A percentile compares a stretch with the other conserved stretches of the same genome.
These are phyloP conservation scores for Thelaira solivaga DNA, from an alignment of 2,888 invertebrate genomes.

Conservation along the genomic window DNA sequence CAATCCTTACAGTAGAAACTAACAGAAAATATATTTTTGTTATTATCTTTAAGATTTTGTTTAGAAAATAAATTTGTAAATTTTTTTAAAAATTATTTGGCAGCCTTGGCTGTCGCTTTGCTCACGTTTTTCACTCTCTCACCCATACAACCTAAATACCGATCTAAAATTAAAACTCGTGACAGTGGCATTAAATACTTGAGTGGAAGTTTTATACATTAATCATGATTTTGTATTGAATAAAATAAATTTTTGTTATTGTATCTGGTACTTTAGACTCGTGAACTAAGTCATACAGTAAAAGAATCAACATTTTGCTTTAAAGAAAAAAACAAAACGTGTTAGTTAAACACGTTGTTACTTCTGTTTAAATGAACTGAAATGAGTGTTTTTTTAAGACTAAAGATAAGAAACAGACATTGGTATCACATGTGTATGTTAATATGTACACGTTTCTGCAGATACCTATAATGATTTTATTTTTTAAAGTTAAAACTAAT, in stretches of 20 bases:
- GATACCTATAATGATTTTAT: too few relatives aligned
- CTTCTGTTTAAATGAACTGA: not conserved
- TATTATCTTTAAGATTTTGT: too few relatives aligned
- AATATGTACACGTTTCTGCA: too few relatives aligned
- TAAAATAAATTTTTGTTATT: not conserved
- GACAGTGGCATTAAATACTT: not conserved
- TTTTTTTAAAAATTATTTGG: too few relatives aligned
- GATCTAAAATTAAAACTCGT: conserved; percentile 34
- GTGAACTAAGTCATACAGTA: conserved; percentile 9
- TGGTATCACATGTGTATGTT: too few relatives aligned
- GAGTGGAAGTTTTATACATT: too few relatives aligned
- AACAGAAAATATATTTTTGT: too few relatives aligned
- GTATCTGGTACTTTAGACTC: conserved; percentile 5
- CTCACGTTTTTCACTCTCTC: not conserved
- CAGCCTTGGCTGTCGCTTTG: too few relatives aligned
- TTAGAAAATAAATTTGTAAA: too few relatives aligned
- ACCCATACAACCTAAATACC: not conserved
- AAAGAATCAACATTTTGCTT: not conserved
- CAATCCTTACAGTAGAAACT: too few relatives aligned
- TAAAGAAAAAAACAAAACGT: conserved; percentile 29
- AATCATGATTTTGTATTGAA: not conserved
- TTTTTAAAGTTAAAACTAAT: too few relatives aligned
- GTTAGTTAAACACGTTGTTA: not conserved
- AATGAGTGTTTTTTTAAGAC: too few relatives aligned
- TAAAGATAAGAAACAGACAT: not conserved